phyloP scores from a whole-genome alignment of 2,113 vertebrate species.

The Alosa alosa region DNA sequence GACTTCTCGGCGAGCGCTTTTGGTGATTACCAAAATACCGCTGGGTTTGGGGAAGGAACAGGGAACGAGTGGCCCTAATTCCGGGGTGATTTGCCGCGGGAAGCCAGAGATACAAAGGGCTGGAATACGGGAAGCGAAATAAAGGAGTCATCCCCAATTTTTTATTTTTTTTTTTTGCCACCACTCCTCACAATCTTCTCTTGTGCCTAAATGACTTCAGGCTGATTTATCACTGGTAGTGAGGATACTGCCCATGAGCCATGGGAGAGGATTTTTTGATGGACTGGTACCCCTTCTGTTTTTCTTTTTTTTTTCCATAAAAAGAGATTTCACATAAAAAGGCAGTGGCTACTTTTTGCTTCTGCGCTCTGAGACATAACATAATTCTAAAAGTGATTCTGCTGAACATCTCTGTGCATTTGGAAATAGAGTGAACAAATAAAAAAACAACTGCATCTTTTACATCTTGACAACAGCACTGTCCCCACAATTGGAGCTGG shows the following conservation, averaged over 20 bases:
- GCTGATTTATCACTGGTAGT: neutral
- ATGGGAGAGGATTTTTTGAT: neutral
- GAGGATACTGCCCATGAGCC: neutral
- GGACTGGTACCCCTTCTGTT: neutral
- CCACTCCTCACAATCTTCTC: neutral
- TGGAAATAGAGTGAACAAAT: too few species aligned
- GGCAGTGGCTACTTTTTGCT: too few species aligned
- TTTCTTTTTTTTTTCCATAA: too few species aligned
- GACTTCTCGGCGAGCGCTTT: slow-evolving; percentile 23
- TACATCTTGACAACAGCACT: too few species aligned
- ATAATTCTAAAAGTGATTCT: too few species aligned
- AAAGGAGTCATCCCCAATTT: neutral
- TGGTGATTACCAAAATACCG: slow-evolving; percentile 62
- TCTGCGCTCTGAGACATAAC: too few species aligned
- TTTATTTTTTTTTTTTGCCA: neutral
- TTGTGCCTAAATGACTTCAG: neutral
- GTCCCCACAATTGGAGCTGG: too few species aligned
- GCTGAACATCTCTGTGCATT: too few species aligned
- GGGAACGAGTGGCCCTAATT: slow-evolving; percentile 60
- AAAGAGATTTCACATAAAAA: too few species aligned
- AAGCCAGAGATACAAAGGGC: neutral
- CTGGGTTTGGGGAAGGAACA: slow-evolving; percentile 42
- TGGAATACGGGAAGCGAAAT: neutral
- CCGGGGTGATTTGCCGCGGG: slow-evolving; percentile 51
- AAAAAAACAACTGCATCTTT: too few species aligned